Base-by-base conservation (phyloP, 2,888 invertebrate genomes). In the Nephrotoma appendiculata region DNA sequence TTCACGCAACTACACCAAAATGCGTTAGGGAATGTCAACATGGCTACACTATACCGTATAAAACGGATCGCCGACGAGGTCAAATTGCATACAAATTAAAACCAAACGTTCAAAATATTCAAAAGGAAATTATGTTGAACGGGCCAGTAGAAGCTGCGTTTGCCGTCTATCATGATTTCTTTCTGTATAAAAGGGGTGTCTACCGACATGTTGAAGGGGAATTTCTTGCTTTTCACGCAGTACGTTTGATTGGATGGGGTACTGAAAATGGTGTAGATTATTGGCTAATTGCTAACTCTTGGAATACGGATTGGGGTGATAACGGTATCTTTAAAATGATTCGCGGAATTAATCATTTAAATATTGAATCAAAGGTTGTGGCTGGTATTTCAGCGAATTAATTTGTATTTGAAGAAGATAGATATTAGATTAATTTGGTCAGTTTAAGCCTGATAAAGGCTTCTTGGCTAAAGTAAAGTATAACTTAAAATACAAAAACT, bases 261-360 rank as follows among this genome's bases (percentile, higher is more conserved):
- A 94, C 93, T 4, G 95, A 96, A 89, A 93, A 94, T 86, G 94
- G 93, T 6, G 93, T 93, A 86, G 95, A 95, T 86, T 97, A 96
- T 91, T 97, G 97, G 97, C 93, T 96, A 44, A 93, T 96, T 87
- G 96, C 96, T 86, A 97, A 97, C 92, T 96, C 96, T 0, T 97
- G 97, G 97, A 97, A 97, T 92, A 92, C 93, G 2, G 97, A 97
- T 91, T 97, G 97, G 97, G 97, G 97, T 88, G 94, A 95, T 90
- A 93, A 94, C 90, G 96, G 96, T 31, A 96, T 93, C 92, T 96
- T 97, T 92, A 96, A 96, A 91, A 96, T 97, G 88, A 92, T 95
- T 6, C 93, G 96, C 87, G 97, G 97, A 3, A 91, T 91, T 87
- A 94, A 95, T 89, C 94, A 95, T 89, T 95, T 95, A 89, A 94